phyloP scores from a whole-genome alignment of 1,140 invertebrate species.

The Phortica variegata region DNA sequence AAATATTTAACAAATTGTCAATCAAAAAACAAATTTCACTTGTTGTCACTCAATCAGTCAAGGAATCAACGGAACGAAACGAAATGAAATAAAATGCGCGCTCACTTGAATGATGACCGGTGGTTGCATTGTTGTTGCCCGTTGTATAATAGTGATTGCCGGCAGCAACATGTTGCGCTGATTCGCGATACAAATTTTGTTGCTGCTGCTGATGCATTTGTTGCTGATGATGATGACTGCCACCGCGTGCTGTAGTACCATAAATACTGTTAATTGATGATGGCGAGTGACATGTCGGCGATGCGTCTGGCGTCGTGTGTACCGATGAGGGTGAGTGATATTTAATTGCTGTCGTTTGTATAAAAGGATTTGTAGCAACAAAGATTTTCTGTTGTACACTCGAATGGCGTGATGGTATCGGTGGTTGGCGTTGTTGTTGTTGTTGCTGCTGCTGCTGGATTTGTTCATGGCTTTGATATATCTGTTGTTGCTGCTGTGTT shows the following conservation, averaged over 20 bases:
- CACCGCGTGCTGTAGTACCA: slow-evolving; percentile 39
- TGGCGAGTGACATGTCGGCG: slow-evolving; percentile 45
- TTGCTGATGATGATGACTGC: slow-evolving; percentile 24
- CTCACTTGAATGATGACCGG: slow-evolving; percentile 51
- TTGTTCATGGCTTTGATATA: slow-evolving; percentile 15
- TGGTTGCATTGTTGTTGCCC: slow-evolving; percentile 34
- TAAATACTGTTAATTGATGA: slow-evolving; percentile 38
- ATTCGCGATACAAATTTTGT: slow-evolving; percentile 35
- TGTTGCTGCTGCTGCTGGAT: slow-evolving; percentile 33
- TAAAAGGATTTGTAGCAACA: slow-evolving; percentile 57
- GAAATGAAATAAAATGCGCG: slow-evolving; percentile 30
- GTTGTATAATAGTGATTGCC: not conserved
- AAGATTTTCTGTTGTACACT: slow-evolving; percentile 57
- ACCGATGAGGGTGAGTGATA: slow-evolving; percentile 44
- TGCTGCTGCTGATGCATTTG: slow-evolving; percentile 30
- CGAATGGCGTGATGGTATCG: slow-evolving; percentile 48
- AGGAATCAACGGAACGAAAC: slow-evolving; percentile 27
- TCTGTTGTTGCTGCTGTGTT: slow-evolving; percentile 21
- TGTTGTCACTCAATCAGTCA: slow-evolving; percentile 14
- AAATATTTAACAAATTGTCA: slow-evolving; percentile 5
- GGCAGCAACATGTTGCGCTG: slow-evolving; percentile 15
- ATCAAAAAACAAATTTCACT: not conserved
- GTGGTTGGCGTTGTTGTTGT: slow-evolving; percentile 38
- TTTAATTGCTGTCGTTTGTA: slow-evolving; percentile 53
- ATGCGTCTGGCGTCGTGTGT: slow-evolving; percentile 31